Evolutionary conservation across 53 echinoderm and acorn worm species (phyloP).

Genomic region (Stichopus horrens): DNA sequence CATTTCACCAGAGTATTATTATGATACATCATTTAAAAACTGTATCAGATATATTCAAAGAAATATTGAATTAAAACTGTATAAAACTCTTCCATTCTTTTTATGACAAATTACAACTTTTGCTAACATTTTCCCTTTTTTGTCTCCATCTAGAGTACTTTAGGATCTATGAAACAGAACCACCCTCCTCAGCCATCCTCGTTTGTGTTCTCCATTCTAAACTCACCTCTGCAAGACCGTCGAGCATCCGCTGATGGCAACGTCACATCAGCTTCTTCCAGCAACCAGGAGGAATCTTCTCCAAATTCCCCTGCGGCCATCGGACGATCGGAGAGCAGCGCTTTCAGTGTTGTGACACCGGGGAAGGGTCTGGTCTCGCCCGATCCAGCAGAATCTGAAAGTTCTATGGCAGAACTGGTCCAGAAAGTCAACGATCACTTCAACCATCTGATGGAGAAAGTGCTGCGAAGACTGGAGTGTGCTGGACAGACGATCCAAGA

Average conservation of each 20-base stretch:
- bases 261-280: too few relatives aligned
- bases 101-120: background rate
- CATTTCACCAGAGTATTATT: too few relatives aligned
- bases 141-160: background rate
- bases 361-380: background rate
- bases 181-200: background rate
- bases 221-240: constrained; percentile 9
- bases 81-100: too few relatives aligned
- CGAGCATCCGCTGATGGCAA: too few relatives aligned
- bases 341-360: constrained; percentile 62
- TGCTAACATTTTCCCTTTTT: background rate
- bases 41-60: too few relatives aligned
- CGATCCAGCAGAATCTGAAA: background rate
- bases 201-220: constrained; percentile 33
- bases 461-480: constrained; percentile 47
- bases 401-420: constrained; percentile 62
- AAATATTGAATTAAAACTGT: too few relatives aligned
- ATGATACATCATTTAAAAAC: too few relatives aligned
- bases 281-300: too few relatives aligned
- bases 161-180: background rate
- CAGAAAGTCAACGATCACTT: constrained; percentile 46
- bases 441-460: constrained; percentile 39
- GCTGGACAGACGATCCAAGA: constrained; percentile 49
- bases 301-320: constrained; percentile 21
- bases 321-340: constrained; percentile 65